Evolutionary conservation across 2,888 invertebrate species (phyloP).

Genomic region (Sycophila texana): DNA sequence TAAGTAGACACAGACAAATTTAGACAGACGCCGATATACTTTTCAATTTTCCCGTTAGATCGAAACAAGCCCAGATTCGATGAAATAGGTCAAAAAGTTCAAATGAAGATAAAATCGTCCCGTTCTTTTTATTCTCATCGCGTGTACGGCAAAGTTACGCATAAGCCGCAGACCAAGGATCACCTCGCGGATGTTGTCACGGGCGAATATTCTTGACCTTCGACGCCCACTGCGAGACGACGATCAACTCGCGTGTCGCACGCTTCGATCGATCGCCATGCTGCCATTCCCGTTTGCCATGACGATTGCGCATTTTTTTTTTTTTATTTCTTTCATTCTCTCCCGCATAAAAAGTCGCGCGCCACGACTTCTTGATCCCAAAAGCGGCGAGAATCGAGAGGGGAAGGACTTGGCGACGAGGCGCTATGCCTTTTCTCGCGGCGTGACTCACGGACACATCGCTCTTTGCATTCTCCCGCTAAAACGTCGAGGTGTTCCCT

Average conservation of each 20-base stretch:
- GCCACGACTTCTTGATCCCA: slow-evolving; percentile 27
- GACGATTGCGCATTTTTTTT: not conserved
- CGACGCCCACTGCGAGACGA: slow-evolving; percentile 35
- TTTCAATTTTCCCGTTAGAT: too few species aligned
- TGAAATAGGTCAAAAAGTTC: too few species aligned
- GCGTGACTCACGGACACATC: slow-evolving; percentile 38
- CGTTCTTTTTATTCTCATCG: slow-evolving; percentile 4
- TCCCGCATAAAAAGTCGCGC: too few species aligned
- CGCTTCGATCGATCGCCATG: not conserved
- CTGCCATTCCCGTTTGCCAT: slow-evolving; percentile 12
- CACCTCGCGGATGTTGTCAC: slow-evolving; percentile 36
- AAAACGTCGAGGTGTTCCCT: slow-evolving; percentile 4
- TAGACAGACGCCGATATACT: too few species aligned
- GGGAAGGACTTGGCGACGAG: slow-evolving; percentile 6
- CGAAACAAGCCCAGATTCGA: too few species aligned
- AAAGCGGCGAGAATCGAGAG: slow-evolving; percentile 48
- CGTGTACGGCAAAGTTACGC: slow-evolving; percentile 10
- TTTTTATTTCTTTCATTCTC: too few species aligned
- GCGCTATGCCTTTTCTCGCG: slow-evolving; percentile 43
- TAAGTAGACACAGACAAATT: too few species aligned
- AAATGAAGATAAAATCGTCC: not conserved
- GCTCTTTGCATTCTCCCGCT: slow-evolving; percentile 17
- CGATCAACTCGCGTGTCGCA: slow-evolving; percentile 7
- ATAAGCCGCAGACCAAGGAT: slow-evolving; percentile 41
- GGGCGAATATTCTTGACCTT: slow-evolving; percentile 52